Evolutionary conservation across 2,888 invertebrate species (phyloP).

Genomic region (Cantharis rufa): DNA sequence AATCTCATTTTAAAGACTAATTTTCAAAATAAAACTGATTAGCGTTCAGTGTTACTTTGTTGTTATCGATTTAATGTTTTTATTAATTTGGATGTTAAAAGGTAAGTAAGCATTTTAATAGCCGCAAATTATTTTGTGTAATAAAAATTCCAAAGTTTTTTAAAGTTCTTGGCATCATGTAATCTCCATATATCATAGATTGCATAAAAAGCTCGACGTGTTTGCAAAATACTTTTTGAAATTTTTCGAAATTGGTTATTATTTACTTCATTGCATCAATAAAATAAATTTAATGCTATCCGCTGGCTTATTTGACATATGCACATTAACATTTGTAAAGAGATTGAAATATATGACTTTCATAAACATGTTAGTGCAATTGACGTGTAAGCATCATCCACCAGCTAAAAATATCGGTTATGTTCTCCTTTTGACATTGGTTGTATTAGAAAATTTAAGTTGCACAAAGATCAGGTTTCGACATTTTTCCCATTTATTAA

Average conservation of each 20-base stretch:
- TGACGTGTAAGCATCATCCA: not conserved
- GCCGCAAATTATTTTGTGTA: not conserved
- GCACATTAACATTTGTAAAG: not conserved
- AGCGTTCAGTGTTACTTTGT: not conserved
- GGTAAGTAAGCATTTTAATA: not conserved
- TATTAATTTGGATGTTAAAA: not conserved
- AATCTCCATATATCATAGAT: not conserved
- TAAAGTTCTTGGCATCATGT: not conserved
- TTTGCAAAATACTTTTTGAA: not conserved
- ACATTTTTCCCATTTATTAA: not conserved
- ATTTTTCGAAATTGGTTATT: not conserved
- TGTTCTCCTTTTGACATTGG: not conserved
- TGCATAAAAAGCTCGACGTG: not conserved
- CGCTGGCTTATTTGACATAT: not conserved
- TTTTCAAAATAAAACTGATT: not conserved
- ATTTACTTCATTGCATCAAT: not conserved
- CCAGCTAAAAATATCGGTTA: not conserved
- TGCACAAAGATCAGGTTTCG: not conserved
- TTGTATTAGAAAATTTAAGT: not conserved
- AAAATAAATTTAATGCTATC: not conserved
- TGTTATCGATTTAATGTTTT: not conserved
- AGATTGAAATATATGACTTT: not conserved
- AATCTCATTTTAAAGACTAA: not conserved
- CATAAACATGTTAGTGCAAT: not conserved
- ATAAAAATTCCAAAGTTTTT: not conserved